Evolutionary conservation across 2,797 vertebrate genomes (phyloP).

Genomic region (Betta splendens): DNA sequence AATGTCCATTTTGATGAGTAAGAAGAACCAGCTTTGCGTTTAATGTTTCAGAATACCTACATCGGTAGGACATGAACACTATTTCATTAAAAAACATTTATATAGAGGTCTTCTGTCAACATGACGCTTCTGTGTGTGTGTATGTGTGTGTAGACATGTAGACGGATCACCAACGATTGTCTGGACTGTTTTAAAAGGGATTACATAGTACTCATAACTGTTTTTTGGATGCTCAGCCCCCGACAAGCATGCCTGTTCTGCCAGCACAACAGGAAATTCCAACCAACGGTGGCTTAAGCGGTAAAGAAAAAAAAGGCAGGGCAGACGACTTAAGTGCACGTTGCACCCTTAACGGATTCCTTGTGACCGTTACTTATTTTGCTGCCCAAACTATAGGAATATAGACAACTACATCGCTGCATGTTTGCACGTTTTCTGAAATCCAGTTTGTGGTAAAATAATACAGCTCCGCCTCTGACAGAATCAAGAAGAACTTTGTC

Average conservation of each 20-base stretch:
- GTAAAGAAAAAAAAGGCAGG: constrained; percentile 1
- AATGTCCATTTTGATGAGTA: constrained; percentile 66
- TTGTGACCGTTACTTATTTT: neutral
- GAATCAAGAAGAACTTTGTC: constrained; percentile 18
- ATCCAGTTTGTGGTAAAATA: constrained; percentile 11
- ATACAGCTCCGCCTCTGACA: neutral
- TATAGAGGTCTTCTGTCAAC: neutral
- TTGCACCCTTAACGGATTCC: constrained; percentile 7
- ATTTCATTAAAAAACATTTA: constrained; percentile 3
- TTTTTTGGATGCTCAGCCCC: constrained; percentile 10
- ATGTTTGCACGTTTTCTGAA: neutral
- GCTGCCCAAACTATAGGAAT: neutral
- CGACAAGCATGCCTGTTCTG: constrained; percentile 8
- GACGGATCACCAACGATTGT: neutral
- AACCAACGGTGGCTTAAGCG: neutral
- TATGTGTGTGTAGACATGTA: neutral
- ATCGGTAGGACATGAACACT: constrained; percentile 28
- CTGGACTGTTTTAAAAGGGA: neutral
- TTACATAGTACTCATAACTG: neutral
- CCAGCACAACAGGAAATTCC: constrained; percentile 45
- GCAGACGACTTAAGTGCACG: neutral
- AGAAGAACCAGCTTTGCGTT: constrained; percentile 38
- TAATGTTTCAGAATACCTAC: constrained; percentile 44
- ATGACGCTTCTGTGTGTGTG: neutral
- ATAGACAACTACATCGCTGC: neutral